Evolutionary conservation across 2,113 vertebrate species (phyloP), one percentile per base, ranked within the genome.

Genomic region (Todiramphus saurophagus): DNA sequence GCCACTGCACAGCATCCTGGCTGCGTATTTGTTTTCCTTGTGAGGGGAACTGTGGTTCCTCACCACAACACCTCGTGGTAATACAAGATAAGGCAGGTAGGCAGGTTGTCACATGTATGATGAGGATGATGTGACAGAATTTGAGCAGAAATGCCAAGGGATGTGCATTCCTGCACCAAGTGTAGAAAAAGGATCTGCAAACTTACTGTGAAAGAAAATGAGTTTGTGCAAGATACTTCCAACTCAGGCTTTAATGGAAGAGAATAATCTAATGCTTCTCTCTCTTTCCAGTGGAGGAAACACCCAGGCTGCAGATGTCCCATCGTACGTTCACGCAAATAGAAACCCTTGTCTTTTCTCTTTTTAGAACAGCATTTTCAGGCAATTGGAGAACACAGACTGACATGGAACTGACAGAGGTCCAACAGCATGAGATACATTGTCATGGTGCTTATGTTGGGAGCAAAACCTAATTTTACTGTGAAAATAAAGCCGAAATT

Each of bases 401-500:
- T 93, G 35, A 59, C 72, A 6, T 18, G 39, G 67, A 81, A 59
- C 50, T 58, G 44, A 75, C 67, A 92, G 78, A 87, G 63, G 24
- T 87, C 63, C 60, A 58, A 3, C 15, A 53, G 76, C 39, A 27
- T 43, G 20, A 79, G 89, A 89, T 83, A n/a, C 1, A 0, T 80
- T 60, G 39, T 69, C 59, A 30, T 30, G 13, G 66, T 56, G 74
- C 86, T 93, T 92, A 46, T 3, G 4, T 27, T 51, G 66, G 67
- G 69, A 94, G 59, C 37, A 92, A 93, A 92, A 23, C 60, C 24
- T 9, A 53, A 41, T 73, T 90, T 76, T 70, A 62, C n/a, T 80
- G 62, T 81, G 51, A 91, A 87, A 96, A 83, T 67, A 67, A 94
- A 90, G 59, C 60, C 51, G 44, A 48, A 92, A 77, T 95, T 62